Evolutionary conservation across 2,888 invertebrate genomes (phyloP).

Genomic region (Cosmia trapezina): DNA sequence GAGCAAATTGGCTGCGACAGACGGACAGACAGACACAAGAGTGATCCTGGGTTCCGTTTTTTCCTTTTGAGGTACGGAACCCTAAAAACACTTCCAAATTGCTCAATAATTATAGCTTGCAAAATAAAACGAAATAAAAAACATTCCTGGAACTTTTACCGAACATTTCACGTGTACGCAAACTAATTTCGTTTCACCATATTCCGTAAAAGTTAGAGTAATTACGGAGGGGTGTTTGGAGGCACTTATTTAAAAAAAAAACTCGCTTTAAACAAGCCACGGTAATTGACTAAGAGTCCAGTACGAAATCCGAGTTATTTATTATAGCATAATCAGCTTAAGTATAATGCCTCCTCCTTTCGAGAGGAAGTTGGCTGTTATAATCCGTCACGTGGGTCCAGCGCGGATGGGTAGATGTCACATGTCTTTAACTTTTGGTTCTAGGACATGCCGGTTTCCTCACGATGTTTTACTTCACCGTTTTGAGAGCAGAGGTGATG

Average conservation of each 20-base stretch:
- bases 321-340: conserved; percentile 41
- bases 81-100: conserved; percentile 1
- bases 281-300: conserved; percentile 73
- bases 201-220: conserved; percentile 59
- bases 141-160: conserved; percentile 26
- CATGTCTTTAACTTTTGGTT: too few species aligned
- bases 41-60: too few species aligned
- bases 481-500: background rate
- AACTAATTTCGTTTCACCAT: conserved; percentile 53
- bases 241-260: conserved; percentile 64
- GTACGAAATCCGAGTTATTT: conserved; percentile 70
- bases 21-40: too few species aligned
- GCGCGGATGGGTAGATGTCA: background rate
- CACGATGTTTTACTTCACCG: too few species aligned
- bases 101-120: conserved; percentile 12
- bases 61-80: too few species aligned
- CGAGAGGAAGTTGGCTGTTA: too few species aligned
- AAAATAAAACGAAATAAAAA: conserved; percentile 32
- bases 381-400: too few species aligned
- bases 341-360: background rate
- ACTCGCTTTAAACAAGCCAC: conserved; percentile 71
- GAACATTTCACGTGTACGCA: conserved; percentile 35
- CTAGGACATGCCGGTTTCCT: too few species aligned
- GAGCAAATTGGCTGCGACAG: too few species aligned
- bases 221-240: conserved; percentile 57